A percentile compares a stretch with the other conserved stretches of the same genome.
Conservation (phyloP, 2,113 vertebrate species). For the Microcebus ravelobensis region DNA sequence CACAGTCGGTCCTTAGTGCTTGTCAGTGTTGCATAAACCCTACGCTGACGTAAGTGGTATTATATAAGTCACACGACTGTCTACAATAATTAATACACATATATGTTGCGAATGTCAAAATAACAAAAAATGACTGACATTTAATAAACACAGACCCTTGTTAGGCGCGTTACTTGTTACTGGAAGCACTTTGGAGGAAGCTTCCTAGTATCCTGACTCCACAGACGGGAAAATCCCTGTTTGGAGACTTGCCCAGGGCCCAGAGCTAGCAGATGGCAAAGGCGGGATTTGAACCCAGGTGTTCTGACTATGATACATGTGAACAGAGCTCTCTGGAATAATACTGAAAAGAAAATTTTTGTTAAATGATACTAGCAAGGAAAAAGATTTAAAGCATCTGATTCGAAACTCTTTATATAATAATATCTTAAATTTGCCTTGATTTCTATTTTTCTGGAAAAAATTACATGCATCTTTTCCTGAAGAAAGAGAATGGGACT, state of each 20-base stretch:
- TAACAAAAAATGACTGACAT: background rate
- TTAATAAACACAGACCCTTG: background rate
- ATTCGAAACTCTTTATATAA: background rate
- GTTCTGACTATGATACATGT: background rate
- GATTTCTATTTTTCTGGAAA: background rate
- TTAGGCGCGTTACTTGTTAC: background rate
- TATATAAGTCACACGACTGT: background rate
- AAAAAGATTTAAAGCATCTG: background rate
- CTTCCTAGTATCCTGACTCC: background rate
- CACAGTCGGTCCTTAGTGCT: background rate
- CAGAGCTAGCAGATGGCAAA: background rate
- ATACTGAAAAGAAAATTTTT: background rate
- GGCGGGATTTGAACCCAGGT: background rate
- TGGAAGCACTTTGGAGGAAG: no score
- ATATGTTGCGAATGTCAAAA: conserved; percentile 25
- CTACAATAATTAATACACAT: background rate
- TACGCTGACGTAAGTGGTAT: background rate
- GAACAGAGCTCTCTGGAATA: background rate
- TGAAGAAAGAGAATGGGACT: background rate
- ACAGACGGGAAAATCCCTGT: background rate
- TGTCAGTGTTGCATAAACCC: background rate
- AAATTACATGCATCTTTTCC: background rate
- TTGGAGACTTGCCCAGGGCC: background rate
- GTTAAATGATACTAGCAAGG: background rate
- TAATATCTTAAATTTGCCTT: background rate